phyloP scores from a whole-genome alignment of 1,140 invertebrate species.

The Eumeta japonica region DNA sequence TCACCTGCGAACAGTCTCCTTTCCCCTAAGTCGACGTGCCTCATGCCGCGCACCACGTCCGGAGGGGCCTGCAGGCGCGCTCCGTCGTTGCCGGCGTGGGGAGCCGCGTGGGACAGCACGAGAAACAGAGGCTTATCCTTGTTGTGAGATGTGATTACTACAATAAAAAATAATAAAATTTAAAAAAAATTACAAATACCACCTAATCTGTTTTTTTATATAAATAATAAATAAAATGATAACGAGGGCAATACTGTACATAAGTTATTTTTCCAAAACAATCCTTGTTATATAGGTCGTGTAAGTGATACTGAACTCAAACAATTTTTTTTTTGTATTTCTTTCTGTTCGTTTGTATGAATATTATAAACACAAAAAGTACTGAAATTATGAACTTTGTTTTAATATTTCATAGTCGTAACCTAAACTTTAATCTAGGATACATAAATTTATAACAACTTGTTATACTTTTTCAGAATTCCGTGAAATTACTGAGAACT shows the following conservation, averaged over 20 bases:
- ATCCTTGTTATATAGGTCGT: no score
- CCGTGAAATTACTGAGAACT: no score
- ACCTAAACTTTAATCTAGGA: no score
- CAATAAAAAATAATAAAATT: conserved; percentile 12
- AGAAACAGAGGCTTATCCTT: conserved; percentile 68
- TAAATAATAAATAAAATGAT: neutral
- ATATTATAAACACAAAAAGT: no score
- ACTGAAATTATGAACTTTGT: no score
- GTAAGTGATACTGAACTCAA: no score
- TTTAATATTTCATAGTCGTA: no score
- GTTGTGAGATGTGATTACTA: conserved; percentile 68
- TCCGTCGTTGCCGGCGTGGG: conserved; percentile 70
- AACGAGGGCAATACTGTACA: neutral
- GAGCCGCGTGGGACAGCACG: conserved; percentile 77
- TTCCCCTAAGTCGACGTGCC: conserved; percentile 70
- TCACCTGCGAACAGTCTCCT: conserved; percentile 79
- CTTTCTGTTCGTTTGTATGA: no score
- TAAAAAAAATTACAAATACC: conserved; percentile 2
- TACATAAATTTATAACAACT: no score
- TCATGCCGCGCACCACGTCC: conserved; percentile 71
- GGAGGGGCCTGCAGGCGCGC: conserved; percentile 75
- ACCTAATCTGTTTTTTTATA: no score
- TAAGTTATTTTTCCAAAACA: neutral
- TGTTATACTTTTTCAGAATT: no score
- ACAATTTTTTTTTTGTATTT: no score